These are phyloP conservation scores for Lasius fuliginosus DNA, from an alignment of 2,888 invertebrate genomes.

Conservation along the genomic window DNA sequence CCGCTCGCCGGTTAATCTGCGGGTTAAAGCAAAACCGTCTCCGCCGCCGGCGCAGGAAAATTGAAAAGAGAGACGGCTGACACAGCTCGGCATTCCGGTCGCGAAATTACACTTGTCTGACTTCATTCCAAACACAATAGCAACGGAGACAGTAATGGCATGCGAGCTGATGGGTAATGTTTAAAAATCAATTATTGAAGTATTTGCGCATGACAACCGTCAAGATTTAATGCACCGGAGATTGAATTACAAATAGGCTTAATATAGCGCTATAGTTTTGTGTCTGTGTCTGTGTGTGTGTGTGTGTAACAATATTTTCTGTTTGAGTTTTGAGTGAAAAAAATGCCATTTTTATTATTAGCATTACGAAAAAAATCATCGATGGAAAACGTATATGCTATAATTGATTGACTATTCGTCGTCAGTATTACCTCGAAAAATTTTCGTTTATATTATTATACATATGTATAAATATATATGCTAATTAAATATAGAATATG, in stretches of 20 bases:
- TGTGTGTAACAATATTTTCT: background rate
- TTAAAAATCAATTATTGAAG: constrained; percentile 37
- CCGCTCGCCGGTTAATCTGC: constrained; percentile 68
- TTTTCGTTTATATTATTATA: background rate
- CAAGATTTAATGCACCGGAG: background rate
- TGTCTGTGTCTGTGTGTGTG: background rate
- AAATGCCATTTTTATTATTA: background rate
- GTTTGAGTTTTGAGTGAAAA: background rate
- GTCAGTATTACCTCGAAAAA: background rate
- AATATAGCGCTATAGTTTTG: background rate
- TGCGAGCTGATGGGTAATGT: constrained; percentile 23
- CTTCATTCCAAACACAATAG: constrained; percentile 34
- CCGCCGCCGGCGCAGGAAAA: constrained; percentile 57
- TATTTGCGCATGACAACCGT: constrained; percentile 9
- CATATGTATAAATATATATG: background rate
- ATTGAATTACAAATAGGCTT: constrained; percentile 16
- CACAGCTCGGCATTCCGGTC: constrained; percentile 44
- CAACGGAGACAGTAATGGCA: constrained; percentile 24
- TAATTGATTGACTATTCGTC: background rate
- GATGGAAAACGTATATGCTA: too few species aligned
- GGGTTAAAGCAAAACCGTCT: constrained; percentile 61
- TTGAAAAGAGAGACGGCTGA: constrained; percentile 65
- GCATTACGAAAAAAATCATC: background rate
- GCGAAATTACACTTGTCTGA: constrained; percentile 60
- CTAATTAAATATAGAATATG: background rate